Evolutionary conservation across 1,140 invertebrate genomes (phyloP).

Genomic region (Penaeus chinensis): DNA sequence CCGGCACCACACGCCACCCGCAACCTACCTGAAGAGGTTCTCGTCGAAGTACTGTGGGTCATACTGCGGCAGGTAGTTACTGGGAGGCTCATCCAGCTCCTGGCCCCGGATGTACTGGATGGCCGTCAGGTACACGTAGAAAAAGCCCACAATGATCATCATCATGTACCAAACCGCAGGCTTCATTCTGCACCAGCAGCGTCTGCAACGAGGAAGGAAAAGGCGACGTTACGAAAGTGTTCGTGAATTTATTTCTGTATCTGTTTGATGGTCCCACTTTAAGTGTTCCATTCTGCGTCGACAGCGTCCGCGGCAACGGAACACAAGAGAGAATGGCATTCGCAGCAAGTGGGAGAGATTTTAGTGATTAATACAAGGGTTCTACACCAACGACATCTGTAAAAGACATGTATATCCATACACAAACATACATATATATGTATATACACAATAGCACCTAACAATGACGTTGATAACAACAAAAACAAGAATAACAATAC

Average conservation of each 20-base stretch:
- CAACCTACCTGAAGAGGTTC: constrained; percentile 43
- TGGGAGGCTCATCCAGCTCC: constrained; percentile 21
- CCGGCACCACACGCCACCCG: no score
- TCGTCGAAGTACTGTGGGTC: constrained; percentile 57
- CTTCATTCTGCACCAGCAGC: constrained; percentile 67
- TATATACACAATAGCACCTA: neutral
- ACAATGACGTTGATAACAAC: neutral
- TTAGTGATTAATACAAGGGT: no score
- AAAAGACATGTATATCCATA: neutral
- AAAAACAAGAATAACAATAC: neutral
- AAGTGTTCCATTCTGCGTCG: no score
- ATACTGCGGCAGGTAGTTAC: constrained; percentile 57
- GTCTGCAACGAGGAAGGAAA: neutral
- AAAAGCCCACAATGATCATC: constrained; percentile 68
- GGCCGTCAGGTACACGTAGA: constrained; percentile 69
- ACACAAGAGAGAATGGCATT: no score
- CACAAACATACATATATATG: neutral
- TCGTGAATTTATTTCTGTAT: no score
- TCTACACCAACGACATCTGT: no score
- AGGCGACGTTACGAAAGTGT: neutral
- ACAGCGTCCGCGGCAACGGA: no score
- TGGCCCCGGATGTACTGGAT: constrained; percentile 68
- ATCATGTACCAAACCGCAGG: constrained; percentile 69
- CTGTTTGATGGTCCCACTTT: no score
- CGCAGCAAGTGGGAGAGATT: no score